Evolutionary conservation across 2,797 vertebrate species (phyloP).

Genomic region (Arnoldichthys spilopterus): DNA sequence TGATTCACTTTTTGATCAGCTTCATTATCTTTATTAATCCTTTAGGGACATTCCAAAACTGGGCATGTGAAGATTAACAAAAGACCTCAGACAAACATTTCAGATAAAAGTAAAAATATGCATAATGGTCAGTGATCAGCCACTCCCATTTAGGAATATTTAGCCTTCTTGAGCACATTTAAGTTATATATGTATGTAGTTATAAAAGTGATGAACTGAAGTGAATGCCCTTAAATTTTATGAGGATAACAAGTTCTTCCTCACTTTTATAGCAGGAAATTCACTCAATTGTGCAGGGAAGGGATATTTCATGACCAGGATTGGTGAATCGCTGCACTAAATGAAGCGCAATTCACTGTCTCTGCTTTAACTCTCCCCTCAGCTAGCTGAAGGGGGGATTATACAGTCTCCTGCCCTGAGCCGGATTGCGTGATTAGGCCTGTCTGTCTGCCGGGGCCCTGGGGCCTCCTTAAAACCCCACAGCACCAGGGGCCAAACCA

Average conservation of each 20-base stretch:
- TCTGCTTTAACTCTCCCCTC: conserved; percentile 1
- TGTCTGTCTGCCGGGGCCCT: conserved; percentile 50
- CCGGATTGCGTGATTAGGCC: conserved; percentile 46
- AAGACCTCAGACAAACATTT: too few species aligned
- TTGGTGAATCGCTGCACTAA: not conserved
- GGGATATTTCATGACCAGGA: not conserved
- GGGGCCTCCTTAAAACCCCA: conserved; percentile 48
- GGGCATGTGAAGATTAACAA: too few species aligned
- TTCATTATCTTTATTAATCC: too few species aligned
- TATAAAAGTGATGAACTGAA: not conserved
- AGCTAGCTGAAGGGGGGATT: conserved; percentile 46
- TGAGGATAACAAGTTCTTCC: not conserved
- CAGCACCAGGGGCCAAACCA: conserved; percentile 32
- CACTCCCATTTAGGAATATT: too few species aligned
- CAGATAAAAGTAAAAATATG: too few species aligned
- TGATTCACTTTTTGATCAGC: too few species aligned
- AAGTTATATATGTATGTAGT: not conserved
- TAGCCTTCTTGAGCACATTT: too few species aligned
- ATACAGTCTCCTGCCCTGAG: conserved; percentile 50
- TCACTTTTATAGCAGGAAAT: not conserved
- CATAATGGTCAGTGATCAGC: too few species aligned
- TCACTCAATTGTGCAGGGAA: not conserved
- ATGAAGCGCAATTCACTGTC: conserved; percentile 25
- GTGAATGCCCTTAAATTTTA: not conserved
- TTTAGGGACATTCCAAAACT: too few species aligned